A percentile compares a stretch with the other conserved stretches of the same genome.
Conservation (phyloP, 2,797 vertebrate species). For the Rhabdophis nuchalis region DNA sequence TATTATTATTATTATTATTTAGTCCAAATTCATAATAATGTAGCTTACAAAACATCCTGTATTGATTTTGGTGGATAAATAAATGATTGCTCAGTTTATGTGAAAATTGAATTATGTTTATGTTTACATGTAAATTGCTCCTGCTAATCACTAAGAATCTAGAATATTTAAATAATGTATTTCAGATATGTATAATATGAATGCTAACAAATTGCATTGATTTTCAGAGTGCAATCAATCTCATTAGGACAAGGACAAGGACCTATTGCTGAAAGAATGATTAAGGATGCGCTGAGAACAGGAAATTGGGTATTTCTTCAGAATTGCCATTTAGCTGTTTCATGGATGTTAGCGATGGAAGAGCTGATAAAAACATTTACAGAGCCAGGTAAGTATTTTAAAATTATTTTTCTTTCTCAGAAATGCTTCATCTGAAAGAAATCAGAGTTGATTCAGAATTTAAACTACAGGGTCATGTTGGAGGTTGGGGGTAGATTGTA, state of each 20-base stretch:
- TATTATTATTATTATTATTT: too few relatives aligned
- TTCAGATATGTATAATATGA: not conserved
- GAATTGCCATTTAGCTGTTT: conserved; percentile 83
- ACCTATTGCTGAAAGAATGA: conserved; percentile 82
- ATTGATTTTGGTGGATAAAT: not conserved
- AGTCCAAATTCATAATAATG: not conserved
- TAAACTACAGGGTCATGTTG: not conserved
- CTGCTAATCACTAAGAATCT: not conserved
- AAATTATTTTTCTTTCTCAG: not conserved
- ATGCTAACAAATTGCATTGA: not conserved
- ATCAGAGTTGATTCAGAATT: not conserved
- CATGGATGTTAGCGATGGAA: conserved; percentile 86
- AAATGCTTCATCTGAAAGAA: not conserved
- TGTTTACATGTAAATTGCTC: not conserved
- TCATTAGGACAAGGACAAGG: conserved; percentile 85
- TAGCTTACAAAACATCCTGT: not conserved
- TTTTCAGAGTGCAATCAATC: conserved; percentile 78
- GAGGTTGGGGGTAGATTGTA: not conserved
- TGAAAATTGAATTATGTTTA: not conserved
- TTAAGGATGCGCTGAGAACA: conserved; percentile 72
- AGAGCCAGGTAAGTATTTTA: conserved; percentile 71
- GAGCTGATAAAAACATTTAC: conserved; percentile 84
- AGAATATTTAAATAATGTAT: not conserved
- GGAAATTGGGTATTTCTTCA: conserved; percentile 85
- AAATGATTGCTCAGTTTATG: not conserved